phyloP scores from a whole-genome alignment of 2,113 vertebrate species.

The Gambusia holbrooki region DNA sequence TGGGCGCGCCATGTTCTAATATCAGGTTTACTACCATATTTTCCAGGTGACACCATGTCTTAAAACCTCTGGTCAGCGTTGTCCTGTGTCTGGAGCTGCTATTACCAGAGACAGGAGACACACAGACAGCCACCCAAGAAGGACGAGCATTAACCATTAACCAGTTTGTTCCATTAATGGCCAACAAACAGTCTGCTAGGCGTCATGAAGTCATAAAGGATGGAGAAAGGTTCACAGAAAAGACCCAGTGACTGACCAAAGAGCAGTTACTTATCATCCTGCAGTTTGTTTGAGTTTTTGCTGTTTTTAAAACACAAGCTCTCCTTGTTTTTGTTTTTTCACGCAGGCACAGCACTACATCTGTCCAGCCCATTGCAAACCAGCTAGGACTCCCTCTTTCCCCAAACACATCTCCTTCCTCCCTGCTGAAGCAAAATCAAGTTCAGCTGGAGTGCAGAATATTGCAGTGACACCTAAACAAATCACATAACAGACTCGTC shows the following conservation, averaged over 20 bases:
- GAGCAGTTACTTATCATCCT: not conserved
- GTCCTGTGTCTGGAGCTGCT: constrained; percentile 35
- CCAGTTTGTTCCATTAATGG: constrained; percentile 40
- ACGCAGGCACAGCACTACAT: too few species aligned
- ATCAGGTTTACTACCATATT: constrained; percentile 46
- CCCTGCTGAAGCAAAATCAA: too few species aligned
- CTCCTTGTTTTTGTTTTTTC: too few species aligned
- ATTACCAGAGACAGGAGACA: constrained; percentile 30
- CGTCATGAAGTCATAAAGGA: constrained; percentile 47
- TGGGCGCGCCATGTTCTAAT: constrained; percentile 9
- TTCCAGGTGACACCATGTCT: constrained; percentile 63
- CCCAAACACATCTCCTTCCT: too few species aligned
- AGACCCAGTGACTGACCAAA: constrained; percentile 14
- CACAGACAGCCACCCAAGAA: constrained; percentile 34
- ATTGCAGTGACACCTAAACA: too few species aligned
- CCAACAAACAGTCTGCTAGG: constrained; percentile 13
- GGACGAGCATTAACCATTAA: constrained; percentile 23
- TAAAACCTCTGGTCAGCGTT: constrained; percentile 23
- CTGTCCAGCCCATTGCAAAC: too few species aligned
- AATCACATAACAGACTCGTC: not conserved
- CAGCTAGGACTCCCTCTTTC: too few species aligned
- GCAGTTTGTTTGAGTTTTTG: too few species aligned
- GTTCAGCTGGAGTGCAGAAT: too few species aligned
- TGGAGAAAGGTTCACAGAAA: constrained; percentile 17
- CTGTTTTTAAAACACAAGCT: too few species aligned